Base-by-base conservation (phyloP, 2,113 vertebrate species). In the Misgurnus anguillicaudatus region DNA sequence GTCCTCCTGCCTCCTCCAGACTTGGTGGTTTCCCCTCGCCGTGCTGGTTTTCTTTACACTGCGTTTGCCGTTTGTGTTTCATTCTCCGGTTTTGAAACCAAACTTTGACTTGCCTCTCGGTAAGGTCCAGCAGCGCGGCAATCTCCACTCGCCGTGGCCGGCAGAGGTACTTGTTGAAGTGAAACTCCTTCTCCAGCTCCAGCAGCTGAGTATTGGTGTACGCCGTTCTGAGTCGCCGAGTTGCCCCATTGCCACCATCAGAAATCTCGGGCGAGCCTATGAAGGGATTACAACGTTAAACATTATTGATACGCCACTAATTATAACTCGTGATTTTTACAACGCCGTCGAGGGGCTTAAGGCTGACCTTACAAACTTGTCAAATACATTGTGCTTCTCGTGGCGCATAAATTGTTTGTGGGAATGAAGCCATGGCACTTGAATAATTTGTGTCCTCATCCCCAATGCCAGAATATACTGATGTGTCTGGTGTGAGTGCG, bases 41-140 rank as follows among this genome's bases (percentile, higher is more conserved):
- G 92, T 96, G 94, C 57, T 97, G 95, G 86, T 97, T 98, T 89
- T 99, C 98, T 82, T 99, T 99, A 88, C 95, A 94, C 78, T 98
- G 96, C 2, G 95, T 98, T 89, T 99, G 98, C 79, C 95, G 92
- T 87, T 99, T 99, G 93, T 98, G 97, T 77, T 99, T 99, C 97
- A 99, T 99, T 86, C 97, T 94, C 61, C 98, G 90, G 92, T 99
- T 99, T 90, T 99, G 98, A 87, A 99, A 98, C 98, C 97, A 99
- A 78, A 99, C 98, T 90, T 99, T 99, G 61, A 99, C 97, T 92
- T 99, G 97, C 87, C 97, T 96, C 88, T 99, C 98, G 0, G 95
- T 97, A 89, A 99, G 89, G 91, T 99, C 97, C 91, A 99, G 87
- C 87, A 97, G 86, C 17, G 95, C 94, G 1, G 97, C 96, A 51